Evolutionary conservation across 2,113 vertebrate genomes (phyloP), one percentile per base, ranked within the genome.

Genomic region (Garra rufa): DNA sequence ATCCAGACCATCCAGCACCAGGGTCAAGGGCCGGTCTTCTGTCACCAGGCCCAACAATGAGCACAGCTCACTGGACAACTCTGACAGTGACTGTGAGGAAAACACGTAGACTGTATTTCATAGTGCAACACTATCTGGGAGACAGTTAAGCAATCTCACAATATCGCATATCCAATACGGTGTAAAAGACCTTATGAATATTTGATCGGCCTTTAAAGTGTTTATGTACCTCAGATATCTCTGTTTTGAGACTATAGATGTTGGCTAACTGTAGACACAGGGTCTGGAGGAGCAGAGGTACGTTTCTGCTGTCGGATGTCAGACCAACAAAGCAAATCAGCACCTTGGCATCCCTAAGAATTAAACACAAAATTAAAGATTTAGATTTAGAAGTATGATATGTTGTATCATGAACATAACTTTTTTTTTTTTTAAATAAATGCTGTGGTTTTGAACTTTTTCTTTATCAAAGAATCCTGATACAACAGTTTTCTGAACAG

Each of bases 1-100:
- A 81, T 94, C 91, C 63, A 93, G 50, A 8, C 92, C 93, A 70
- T 95, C 93, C 84, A 94, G 61, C n/a, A 90, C 81, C 21, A 94
- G 77, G 85, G 93, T 76, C 41, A 93, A 79, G 24, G 90, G 90
- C 9, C 85, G 86, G 43, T 89, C 89, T 6, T 88, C 81, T 24
- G 63, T 86, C 65, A 89, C 90, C 70, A 90, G 73, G 38, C 88
- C 90, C 86, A 95, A 52, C 76, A 95, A 87, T 7, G 91, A 89
- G 61, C 81, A 71, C 79, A 94, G 92, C 88, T 94, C 93, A 57
- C 90, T 91, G 67, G 89, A 73, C 69, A 94, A 61, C 63, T 89
- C 91, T 75, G 89, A 81, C 38, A 93, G 82, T 19, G 89, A 88
- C 94, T 94, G 85, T 38, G 63, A 55, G 48, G 21, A 26, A 41